Evolutionary conservation across 2,113 vertebrate species (phyloP).

Genomic region (Ibidorhyncha struthersii): DNA sequence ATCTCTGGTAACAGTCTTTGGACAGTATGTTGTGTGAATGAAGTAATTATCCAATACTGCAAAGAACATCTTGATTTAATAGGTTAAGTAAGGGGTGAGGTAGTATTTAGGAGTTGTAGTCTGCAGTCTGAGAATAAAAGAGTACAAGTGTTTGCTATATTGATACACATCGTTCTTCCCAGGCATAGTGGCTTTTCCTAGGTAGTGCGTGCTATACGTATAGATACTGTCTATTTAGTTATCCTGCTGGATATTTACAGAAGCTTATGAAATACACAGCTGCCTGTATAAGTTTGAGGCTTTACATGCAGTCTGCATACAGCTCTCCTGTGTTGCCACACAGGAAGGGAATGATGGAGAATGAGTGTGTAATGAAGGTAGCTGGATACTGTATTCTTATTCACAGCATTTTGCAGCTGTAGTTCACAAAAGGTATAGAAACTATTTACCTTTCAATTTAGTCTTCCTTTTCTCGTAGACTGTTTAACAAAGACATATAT

Average conservation of each 20-base stretch:
- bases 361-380: neutral
- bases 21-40: neutral
- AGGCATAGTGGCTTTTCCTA: neutral
- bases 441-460: neutral
- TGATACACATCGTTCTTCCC: neutral
- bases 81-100: neutral
- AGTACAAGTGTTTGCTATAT: neutral
- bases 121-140: neutral
- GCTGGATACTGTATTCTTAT: neutral
- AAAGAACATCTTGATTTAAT: neutral
- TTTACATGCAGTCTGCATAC: neutral
- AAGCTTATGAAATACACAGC: neutral
- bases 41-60: neutral
- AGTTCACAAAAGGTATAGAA: neutral
- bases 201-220: accelerated
- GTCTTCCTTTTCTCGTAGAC: neutral
- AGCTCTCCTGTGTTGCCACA: neutral
- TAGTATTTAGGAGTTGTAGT: neutral
- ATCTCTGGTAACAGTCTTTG: neutral
- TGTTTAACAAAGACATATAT: neutral
- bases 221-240: neutral
- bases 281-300: neutral
- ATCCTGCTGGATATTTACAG: neutral
- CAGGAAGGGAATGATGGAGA: neutral
- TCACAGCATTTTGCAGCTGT: neutral